Evolutionary conservation across 2,113 vertebrate species (phyloP), one percentile per base, ranked within the genome.

Genomic region (Etheostoma spectabile): DNA sequence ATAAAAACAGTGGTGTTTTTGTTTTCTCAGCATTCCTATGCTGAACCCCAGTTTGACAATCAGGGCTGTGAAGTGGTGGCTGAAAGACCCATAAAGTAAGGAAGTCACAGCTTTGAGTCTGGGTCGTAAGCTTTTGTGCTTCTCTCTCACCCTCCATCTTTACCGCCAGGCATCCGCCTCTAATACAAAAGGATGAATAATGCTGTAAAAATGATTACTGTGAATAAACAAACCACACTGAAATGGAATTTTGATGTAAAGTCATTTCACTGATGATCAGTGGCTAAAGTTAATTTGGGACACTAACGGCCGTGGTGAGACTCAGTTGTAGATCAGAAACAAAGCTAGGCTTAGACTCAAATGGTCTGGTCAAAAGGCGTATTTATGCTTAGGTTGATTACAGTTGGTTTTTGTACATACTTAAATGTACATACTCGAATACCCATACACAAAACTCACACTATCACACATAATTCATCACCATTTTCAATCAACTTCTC

Each of bases 1-100:
- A 74, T 73, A 10, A 63, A 77, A 80, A 78, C 78, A 72, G 57
- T 74, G 69, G 22, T 83, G 62, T 86, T 87, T 86, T 71, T 83
- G 80, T 90, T 77, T 71, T 75, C 55, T 88, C 83, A 83, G 74
- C 82, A 82, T 84, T 88, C 71, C 49, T 30, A 13, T 5, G 30
- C 59, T 3, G 72, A 66, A 57, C 63, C 52, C 19, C 18, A 33
- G 56, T 81, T 67, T 74, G 69, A 85, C 77, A 68, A 69, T 83
- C 56, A n/a, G 49, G 30, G 22, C 69, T 74, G 56, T 22, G 81
- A 78, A 66, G 30, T 15, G 33, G 73, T 68, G 38, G 22, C 84
- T 1, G 8, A 42, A 42, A 55, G n/a, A 70, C 48, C n/a, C 51
- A 59, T 61, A 55, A 61, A 80, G 72, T 69, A 30, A 42, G 56